Evolutionary conservation across 2,888 invertebrate species (phyloP), one percentile per base, ranked within the genome.

Genomic region (Drosophila differens): DNA sequence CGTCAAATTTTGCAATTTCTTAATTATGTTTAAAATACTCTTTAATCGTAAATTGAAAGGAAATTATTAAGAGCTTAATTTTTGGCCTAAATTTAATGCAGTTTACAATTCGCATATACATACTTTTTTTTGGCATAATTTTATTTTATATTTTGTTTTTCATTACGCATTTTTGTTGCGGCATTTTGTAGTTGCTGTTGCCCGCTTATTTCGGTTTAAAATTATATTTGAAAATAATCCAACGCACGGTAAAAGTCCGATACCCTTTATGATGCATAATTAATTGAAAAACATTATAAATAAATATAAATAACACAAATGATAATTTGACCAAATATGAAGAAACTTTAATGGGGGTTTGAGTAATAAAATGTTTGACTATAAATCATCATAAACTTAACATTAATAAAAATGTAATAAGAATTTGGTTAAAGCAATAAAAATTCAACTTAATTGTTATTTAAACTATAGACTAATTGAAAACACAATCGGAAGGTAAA

Each of bases 21-120:
- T 76, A 76, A 68, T 87, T 81, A 75, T 70, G 58, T 66, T 74
- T 68, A 62, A 66, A 71, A 76, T 76, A 39, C 54, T 49, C 58
- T 61, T 71, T 63, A 63, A 47, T 69, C 58, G 47, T 72, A 66
- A 62, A 61, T 73, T 60, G 52, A 75, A 82, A 51, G 67, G 37
- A 74, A 75, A 74, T 68, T 49, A 81, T 73, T 69, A 76, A 75
- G 72, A 75, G 70, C 70, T 71, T 72, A 74, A 81, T 76, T 78
- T 74, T 74, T 66, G 74, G 81, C 81, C 84, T 79, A 85, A 85
- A 85, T 62, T 72, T 73, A 70, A 79, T 89, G 85, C 85, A 85
- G 85, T 83, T 89, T 82, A 81, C 81, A 90, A 82, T 85, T 81
- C 88, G 83, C 79, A 73, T 70, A 61, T 69, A 65, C 33, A 68